Evolutionary conservation across 1,140 invertebrate genomes (phyloP).

Genomic region (Bradysia coprophila): DNA sequence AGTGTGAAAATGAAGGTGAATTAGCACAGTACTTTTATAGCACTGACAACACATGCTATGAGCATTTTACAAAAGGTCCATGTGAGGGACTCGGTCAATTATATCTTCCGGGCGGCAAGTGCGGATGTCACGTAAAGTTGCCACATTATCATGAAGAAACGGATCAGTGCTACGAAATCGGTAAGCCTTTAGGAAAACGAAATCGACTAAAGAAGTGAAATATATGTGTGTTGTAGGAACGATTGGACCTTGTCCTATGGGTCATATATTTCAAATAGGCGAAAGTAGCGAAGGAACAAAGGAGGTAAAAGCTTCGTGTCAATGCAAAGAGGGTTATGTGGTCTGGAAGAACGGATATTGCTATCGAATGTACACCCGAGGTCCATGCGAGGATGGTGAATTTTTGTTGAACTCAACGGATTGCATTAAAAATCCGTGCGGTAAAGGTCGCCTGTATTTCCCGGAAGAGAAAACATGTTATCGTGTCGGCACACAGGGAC

Average conservation of each 20-base stretch:
- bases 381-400: slow-evolving; percentile 44
- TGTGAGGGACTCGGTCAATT: slow-evolving; percentile 50
- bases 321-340: slow-evolving; percentile 49
- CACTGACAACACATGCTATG: slow-evolving; percentile 42
- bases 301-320: slow-evolving; percentile 25
- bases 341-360: slow-evolving; percentile 45
- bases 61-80: slow-evolving; percentile 57
- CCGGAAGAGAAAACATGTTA: slow-evolving; percentile 50
- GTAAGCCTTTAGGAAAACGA: slow-evolving; percentile 23
- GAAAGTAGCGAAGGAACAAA: slow-evolving; percentile 10
- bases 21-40: slow-evolving; percentile 29
- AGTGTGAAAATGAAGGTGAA: slow-evolving; percentile 26
- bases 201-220: slow-evolving; percentile 1
- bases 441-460: slow-evolving; percentile 50
- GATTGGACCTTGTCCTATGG: slow-evolving; percentile 45
- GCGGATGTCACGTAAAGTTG: slow-evolving; percentile 45
- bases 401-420: slow-evolving; percentile 40
- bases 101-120: slow-evolving; percentile 49
- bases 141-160: slow-evolving; percentile 50
- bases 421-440: slow-evolving; percentile 46
- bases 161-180: slow-evolving; percentile 52
- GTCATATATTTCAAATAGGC: slow-evolving; percentile 41
- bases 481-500: slow-evolving; percentile 49
- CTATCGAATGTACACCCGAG: slow-evolving; percentile 54
- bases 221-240: slow-evolving; percentile 26